Evolutionary conservation across 2,797 vertebrate genomes (phyloP), one percentile per base, ranked within the genome.

Genomic region (Sebastes hubbsi): DNA sequence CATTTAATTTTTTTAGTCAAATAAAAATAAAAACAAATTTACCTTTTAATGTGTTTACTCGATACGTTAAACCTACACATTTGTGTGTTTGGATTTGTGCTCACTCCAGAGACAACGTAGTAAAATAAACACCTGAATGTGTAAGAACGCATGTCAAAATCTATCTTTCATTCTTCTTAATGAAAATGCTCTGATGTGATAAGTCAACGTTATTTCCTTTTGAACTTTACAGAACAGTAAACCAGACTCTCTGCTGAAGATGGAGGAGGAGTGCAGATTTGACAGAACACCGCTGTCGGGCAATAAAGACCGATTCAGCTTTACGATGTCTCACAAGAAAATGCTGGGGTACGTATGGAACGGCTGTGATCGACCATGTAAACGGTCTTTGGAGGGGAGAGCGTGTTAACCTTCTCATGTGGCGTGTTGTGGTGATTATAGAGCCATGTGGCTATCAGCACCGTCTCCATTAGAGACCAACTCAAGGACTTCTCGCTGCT

Each of bases 241-340:
- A 95, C 98, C 98, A 0, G 98, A 99, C 90, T 99, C 98, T 16
- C 93, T 99, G 90, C 92, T 99, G 58, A 99, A 98, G 95, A 99
- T 99, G 98, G 98, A 99, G 91, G 98, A 99, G 81, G 98, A 99
- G 78, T 96, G 97, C 91, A 98, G 96, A 93, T 94, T 96, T 9
- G 98, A 99, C 92, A 97, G 97, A 91, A 97, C 95, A 0, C 95
- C 96, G 10, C 91, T 97, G 81, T 95, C 96, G 83, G 96, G 95
- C 91, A 99, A 97, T 90, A 99, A 99, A 95, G 97, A 97, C 91
- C 97, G 97, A 91, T 98, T 99, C 91, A 97, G 96, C 30, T 99
- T 99, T 83, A 97, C 97, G 2, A 96, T 99, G 93, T 97, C 98
- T 72, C 97, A 97, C 92, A 99, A 97, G 92, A 99, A 98, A 67